Evolutionary conservation across 2,113 vertebrate genomes (phyloP).

Genomic region (Pelusios castaneus): DNA sequence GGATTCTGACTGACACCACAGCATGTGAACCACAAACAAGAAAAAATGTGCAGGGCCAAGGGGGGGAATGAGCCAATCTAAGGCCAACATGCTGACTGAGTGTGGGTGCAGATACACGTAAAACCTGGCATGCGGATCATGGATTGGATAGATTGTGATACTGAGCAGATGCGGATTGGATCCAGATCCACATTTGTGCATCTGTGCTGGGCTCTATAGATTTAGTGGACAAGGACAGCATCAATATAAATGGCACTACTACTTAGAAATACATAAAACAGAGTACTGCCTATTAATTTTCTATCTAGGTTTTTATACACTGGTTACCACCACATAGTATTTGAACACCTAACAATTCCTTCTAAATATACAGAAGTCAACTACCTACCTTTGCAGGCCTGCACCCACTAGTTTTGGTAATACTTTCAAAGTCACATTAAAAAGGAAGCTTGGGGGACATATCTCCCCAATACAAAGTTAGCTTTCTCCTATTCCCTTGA

Average conservation of each 20-base stretch:
- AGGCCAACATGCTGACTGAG: no score
- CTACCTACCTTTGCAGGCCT: not conserved
- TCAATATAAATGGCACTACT: not conserved
- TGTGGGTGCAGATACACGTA: no score
- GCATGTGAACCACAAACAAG: no score
- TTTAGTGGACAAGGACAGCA: not conserved
- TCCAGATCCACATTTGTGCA: no score
- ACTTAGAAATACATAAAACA: not conserved
- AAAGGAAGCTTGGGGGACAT: not conserved
- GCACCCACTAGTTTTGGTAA: not conserved
- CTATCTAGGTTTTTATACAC: not conserved
- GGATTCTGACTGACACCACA: no score
- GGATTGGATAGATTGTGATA: no score
- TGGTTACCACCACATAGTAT: not conserved
- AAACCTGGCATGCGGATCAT: no score
- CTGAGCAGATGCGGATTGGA: no score
- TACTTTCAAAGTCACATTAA: not conserved
- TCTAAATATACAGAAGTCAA: not conserved
- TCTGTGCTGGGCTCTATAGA: no score
- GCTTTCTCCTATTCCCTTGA: not conserved
- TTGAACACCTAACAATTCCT: not conserved
- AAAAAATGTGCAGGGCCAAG: no score
- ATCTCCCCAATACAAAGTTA: not conserved
- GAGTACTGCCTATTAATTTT: not conserved
- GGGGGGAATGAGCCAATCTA: no score